Conservation (phyloP, 1,140 invertebrate species). For the Macrosteles quadrilineatus region DNA sequence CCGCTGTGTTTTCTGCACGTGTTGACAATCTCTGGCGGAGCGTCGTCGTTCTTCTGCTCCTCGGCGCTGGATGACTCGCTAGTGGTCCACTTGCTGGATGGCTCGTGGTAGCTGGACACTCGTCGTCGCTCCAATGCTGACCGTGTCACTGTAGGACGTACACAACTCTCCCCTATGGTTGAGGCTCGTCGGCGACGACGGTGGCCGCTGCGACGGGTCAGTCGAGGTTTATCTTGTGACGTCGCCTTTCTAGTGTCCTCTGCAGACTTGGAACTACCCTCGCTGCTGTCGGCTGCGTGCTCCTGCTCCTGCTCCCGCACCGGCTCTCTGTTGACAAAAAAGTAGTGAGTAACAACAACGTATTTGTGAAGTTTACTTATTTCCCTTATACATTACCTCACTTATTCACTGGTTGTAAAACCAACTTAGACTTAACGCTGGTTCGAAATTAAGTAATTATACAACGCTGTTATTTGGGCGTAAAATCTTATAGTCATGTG, state of each 20-base stretch:
- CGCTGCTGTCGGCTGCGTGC: slow-evolving; percentile 2
- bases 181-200: slow-evolving; percentile 54
- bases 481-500: too few relatives aligned
- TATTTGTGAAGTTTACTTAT: too few relatives aligned
- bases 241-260: slow-evolving; percentile 48
- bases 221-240: slow-evolving; percentile 43
- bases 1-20: slow-evolving; percentile 10
- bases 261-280: slow-evolving; percentile 15
- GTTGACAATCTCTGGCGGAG: neutral
- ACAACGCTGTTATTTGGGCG: too few relatives aligned
- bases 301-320: neutral
- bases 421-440: too few relatives aligned
- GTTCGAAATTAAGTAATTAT: too few relatives aligned
- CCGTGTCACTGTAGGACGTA: slow-evolving; percentile 47
- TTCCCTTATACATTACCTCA: too few relatives aligned
- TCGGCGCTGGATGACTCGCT: slow-evolving; percentile 40
- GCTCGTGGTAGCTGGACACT: slow-evolving; percentile 56
- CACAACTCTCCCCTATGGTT: slow-evolving; percentile 55
- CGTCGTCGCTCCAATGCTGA: slow-evolving; percentile 47
- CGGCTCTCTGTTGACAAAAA: neutral
- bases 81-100: slow-evolving; percentile 31
- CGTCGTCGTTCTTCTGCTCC: slow-evolving; percentile 33
- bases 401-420: too few relatives aligned
- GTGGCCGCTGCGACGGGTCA: neutral
- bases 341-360: too few relatives aligned